phyloP scores from a whole-genome alignment of 2,113 vertebrate species.

The Microcebus jonahi region DNA sequence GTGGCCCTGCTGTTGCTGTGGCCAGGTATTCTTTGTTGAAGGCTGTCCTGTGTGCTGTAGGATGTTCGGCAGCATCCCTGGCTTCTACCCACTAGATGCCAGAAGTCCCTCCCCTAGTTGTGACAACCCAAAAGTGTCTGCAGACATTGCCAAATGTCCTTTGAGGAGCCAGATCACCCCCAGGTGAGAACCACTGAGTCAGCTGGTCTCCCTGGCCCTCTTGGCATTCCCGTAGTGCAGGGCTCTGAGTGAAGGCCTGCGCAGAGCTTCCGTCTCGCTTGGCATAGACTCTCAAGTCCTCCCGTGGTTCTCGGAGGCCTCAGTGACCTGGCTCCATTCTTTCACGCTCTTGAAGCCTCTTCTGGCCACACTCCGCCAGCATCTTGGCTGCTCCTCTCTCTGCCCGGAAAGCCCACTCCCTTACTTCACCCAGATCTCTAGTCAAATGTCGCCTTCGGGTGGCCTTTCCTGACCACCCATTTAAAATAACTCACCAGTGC shows the following conservation, averaged over 20 bases:
- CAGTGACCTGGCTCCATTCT: rapidly evolving
- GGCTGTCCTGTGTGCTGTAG: background rate
- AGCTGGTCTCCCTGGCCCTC: background rate
- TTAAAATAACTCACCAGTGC: background rate
- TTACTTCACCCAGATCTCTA: background rate
- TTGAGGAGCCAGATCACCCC: too few species aligned
- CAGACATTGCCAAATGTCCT: background rate
- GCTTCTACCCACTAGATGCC: background rate
- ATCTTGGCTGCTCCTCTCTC: background rate
- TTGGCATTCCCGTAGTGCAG: rapidly evolving
- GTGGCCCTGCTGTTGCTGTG: rapidly evolving
- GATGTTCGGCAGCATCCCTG: background rate
- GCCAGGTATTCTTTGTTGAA: background rate
- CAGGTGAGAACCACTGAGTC: background rate
- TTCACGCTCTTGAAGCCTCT: background rate
- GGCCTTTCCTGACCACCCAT: background rate
- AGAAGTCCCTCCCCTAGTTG: background rate
- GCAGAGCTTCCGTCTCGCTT: background rate
- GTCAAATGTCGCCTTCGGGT: background rate
- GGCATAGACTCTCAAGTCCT: background rate
- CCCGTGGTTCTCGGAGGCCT: background rate
- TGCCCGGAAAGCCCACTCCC: background rate
- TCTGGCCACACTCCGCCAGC: background rate
- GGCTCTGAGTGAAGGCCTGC: background rate
- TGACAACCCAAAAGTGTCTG: background rate